Base-by-base conservation (phyloP, 2,113 vertebrate species). In the Chunga burmeisteri region DNA sequence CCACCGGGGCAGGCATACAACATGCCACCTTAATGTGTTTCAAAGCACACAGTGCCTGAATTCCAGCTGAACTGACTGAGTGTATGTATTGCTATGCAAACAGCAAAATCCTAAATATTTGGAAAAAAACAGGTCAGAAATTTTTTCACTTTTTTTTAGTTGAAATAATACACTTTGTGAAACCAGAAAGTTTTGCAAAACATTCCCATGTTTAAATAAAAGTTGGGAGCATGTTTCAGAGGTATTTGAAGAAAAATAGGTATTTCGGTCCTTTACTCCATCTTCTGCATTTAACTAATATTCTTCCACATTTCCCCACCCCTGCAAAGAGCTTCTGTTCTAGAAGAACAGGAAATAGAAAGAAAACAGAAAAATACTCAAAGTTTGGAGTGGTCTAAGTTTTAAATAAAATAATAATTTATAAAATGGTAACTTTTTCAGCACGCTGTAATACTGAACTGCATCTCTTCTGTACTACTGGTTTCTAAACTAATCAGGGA, bases 401-500 rank as follows among this genome's bases (percentile, higher is more conserved):
- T 59, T 47, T 66, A 92, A 81, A 74, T 10, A 77, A 49, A 79
- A 19, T 1, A 36, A 1, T 7, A 29, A 40, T 74, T 78, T 55
- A 53, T 22, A 47, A 74, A 55, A 32, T 4, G 2, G 0, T 29
- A 58, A 81, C 55, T 71, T 91, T 49, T 46, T 62, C 56, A 66
- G 36, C 25, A 26, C 1, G 1, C 59, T 88, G 10, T 9, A 73
- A 47, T 7, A 55, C 44, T 9, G 56, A 92, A 23, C 71, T 32
- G 50, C 67, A 67, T 44, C 68, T 82, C 49, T 49, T 61, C 55
- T 73, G 42, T 42, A 42, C 30, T 61, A 25, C 0, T 5, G 8
- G 26, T 85, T 36, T 61, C 52, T 93, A 10, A 93, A 93, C 95
- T 88, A 95, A 91, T 96, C 87, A 95, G 44, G 66, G 70, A 22